phyloP scores from a whole-genome alignment of 2,888 invertebrate species.

The Cheilosia pagana region DNA sequence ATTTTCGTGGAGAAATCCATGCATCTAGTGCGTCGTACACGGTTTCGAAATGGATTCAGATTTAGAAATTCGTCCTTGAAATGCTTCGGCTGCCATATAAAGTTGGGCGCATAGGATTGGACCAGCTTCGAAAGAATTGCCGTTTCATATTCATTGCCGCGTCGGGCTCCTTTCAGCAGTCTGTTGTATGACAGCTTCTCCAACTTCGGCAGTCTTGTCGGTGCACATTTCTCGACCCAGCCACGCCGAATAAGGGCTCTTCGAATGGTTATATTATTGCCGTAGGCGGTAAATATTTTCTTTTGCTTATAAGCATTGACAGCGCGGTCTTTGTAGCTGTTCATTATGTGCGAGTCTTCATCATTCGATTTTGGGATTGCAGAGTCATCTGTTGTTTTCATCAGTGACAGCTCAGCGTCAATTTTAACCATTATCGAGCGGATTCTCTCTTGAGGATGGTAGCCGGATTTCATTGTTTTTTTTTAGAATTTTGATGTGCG shows the following conservation, averaged over 20 bases:
- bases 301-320: slow-evolving; percentile 80
- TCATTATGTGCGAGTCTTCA: slow-evolving; percentile 6
- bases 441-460: slow-evolving; percentile 44
- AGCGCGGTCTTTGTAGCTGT: slow-evolving; percentile 70
- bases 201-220: slow-evolving; percentile 78
- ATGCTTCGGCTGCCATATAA: slow-evolving; percentile 87
- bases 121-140: slow-evolving; percentile 86
- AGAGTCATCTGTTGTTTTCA: not conserved
- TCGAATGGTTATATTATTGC: slow-evolving; percentile 79
- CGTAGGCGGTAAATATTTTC: slow-evolving; percentile 81
- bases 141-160: slow-evolving; percentile 81
- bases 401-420: slow-evolving; percentile 19
- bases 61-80: slow-evolving; percentile 78
- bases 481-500: slow-evolving; percentile 44
- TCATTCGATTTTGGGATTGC: not conserved
- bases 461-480: slow-evolving; percentile 26
- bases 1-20: slow-evolving; percentile 84
- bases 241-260: slow-evolving; percentile 86
- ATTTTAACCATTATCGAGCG: slow-evolving; percentile 39
- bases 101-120: slow-evolving; percentile 87
- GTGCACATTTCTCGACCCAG: slow-evolving; percentile 89
- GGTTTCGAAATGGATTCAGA: slow-evolving; percentile 80
- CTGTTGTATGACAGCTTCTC: slow-evolving; percentile 79
- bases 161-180: slow-evolving; percentile 79
- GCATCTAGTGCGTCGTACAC: slow-evolving; percentile 78